Base-by-base conservation (phyloP, 2,797 vertebrate genomes). In the Chloroceryle inda region DNA sequence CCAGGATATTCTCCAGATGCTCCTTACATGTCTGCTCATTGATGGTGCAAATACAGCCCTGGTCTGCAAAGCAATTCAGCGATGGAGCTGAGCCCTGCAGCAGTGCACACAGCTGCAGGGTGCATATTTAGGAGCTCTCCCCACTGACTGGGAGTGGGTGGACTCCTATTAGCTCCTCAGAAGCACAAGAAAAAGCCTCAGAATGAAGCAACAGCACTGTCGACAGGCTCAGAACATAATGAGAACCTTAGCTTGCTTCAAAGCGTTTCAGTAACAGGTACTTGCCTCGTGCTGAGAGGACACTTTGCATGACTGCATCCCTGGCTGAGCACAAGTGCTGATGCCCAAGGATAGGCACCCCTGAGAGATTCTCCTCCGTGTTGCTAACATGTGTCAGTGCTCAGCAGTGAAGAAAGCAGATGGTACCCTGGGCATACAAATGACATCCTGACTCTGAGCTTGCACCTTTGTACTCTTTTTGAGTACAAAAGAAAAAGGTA, bases 321-420 rank as follows among this genome's bases (percentile, higher is more conserved):
- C 33, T 37, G 11, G 1, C 0, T 11, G 71, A 55, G n/a, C n/a
- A 29, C 22, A 44, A 50, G 38, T 17, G 26, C 44, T n/a, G 53
- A 3, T 68, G 58, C 5, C 55, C 23, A 10, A 69, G 68, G 58
- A 72, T 37, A 61, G 63, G 53, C 45, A 85, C 9, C 31, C 38
- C 71, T n/a, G 35, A 52, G 64, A 76, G 38, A 29, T n/a, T 52
- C 14, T 14, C 24, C 7, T 38, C 38, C 0, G 3, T 16, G 47
- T 1, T 37, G 23, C 84, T 50, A 50, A 42, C 6, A 0, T 15
- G 10, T 69, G 58, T 37, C 52, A 18, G 10, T 0, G 0, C 52
- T 16, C 52, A 52, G 59, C 38, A 62, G 23, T 1, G 1, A 22
- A 40, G 55, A 74, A 59, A 84, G 12, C 44, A 71, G 45, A 45